Conservation (phyloP, 2,888 invertebrate genomes). For the Watsonalla cultraria region DNA sequence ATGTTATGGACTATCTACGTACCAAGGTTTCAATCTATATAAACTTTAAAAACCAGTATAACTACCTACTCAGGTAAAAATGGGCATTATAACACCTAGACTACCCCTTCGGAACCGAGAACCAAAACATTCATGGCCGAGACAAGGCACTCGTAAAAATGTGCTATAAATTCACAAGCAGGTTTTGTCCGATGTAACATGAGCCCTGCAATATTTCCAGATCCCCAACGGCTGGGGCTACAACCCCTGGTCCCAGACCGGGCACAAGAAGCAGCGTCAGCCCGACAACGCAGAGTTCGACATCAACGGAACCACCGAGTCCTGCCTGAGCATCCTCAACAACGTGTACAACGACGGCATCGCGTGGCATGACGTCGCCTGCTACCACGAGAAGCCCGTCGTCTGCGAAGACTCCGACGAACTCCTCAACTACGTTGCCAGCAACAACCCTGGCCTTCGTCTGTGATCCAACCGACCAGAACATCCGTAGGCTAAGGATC, state of each 20-base stretch:
- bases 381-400: conserved; percentile 95
- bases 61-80: too few species aligned
- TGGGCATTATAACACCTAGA: too few species aligned
- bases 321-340: conserved; percentile 91
- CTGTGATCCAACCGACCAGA: conserved; percentile 76
- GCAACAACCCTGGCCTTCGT: conserved; percentile 90
- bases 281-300: conserved; percentile 95
- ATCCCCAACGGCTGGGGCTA: conserved; percentile 85
- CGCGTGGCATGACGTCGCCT: conserved; percentile 96
- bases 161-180: too few species aligned
- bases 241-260: conserved; percentile 94
- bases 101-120: too few species aligned
- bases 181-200: background rate
- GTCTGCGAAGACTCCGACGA: conserved; percentile 95
- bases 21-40: too few species aligned
- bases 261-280: conserved; percentile 92
- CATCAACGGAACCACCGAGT: conserved; percentile 92
- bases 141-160: too few species aligned
- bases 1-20: too few species aligned
- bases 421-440: conserved; percentile 89
- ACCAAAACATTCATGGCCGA: too few species aligned
- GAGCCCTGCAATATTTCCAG: conserved; percentile 35
- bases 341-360: conserved; percentile 96
- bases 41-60: too few species aligned
- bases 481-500: background rate